phyloP scores from a whole-genome alignment of 2,797 vertebrate genomes.

The Darevskia mixta region DNA sequence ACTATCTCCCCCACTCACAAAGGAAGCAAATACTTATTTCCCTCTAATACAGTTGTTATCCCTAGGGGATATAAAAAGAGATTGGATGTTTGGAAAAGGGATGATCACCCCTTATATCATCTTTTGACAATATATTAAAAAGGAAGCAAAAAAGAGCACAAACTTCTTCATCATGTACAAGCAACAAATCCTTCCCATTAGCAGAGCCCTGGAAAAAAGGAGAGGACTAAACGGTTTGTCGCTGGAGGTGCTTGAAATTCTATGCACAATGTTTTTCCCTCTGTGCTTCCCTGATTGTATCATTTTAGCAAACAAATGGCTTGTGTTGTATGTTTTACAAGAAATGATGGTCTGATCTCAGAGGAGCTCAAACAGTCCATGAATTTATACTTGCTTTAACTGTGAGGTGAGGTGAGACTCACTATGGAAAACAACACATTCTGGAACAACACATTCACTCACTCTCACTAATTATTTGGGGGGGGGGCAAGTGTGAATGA shows the following conservation, averaged over 20 bases:
- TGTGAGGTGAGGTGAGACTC: neutral
- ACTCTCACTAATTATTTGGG: constrained; percentile 23
- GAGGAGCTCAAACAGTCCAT: neutral
- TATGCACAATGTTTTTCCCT: constrained; percentile 13
- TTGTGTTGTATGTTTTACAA: neutral
- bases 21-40: constrained; percentile 39
- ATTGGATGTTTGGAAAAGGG: constrained; percentile 10
- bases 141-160: neutral
- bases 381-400: constrained; percentile 22
- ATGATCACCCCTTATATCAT: constrained; percentile 52
- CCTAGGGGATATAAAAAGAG: constrained; percentile 48
- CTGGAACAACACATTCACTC: no score
- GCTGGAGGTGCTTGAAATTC: constrained; percentile 33
- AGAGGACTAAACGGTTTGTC: constrained; percentile 16
- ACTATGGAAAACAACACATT: neutral
- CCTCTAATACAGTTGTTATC: constrained; percentile 19
- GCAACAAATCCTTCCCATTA: constrained; percentile 31
- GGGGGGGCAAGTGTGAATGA: neutral
- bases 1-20: neutral
- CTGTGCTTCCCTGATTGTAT: constrained; percentile 15
- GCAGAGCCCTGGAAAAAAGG: constrained; percentile 7
- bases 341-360: constrained; percentile 18
- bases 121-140: constrained; percentile 57
- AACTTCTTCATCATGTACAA: constrained; percentile 48
- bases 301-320: constrained; percentile 44